These are phyloP conservation scores for Macrobrachium nipponense DNA, from an alignment of 1,140 invertebrate species.

Conservation along the genomic window DNA sequence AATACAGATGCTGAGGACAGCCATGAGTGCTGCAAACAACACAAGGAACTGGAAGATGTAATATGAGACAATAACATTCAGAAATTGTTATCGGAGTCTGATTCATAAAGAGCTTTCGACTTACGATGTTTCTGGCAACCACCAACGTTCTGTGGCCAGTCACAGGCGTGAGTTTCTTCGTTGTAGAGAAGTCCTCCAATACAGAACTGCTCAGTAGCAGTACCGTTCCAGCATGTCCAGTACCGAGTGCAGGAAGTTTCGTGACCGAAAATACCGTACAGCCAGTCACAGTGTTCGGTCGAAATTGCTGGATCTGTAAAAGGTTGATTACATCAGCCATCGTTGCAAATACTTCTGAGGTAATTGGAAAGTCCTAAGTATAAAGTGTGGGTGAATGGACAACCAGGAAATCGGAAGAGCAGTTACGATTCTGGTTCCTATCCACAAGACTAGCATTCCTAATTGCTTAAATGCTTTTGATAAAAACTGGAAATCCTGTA, in stretches of 20 bases:
- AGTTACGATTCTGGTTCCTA: too few species aligned
- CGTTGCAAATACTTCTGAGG: background rate
- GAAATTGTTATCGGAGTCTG: too few species aligned
- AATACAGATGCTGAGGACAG: too few species aligned
- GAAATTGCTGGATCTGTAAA: slow-evolving; percentile 81
- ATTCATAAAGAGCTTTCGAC: slow-evolving; percentile 67
- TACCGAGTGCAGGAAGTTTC: slow-evolving; percentile 92
- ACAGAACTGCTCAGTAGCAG: slow-evolving; percentile 91
- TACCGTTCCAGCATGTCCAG: slow-evolving; percentile 96
- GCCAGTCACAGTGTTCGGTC: slow-evolving; percentile 90
- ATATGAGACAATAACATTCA: background rate
- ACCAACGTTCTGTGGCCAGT: slow-evolving; percentile 92
- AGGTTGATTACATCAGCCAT: too few species aligned
- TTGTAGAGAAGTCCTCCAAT: slow-evolving; percentile 92
- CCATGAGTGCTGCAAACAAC: background rate
- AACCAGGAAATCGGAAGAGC: too few species aligned
- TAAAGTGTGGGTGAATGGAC: background rate
- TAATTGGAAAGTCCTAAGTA: background rate
- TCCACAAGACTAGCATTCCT: too few species aligned
- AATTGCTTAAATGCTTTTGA: too few species aligned
- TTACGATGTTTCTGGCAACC: slow-evolving; percentile 94
- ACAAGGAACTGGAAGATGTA: background rate
- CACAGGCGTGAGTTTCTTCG: slow-evolving; percentile 88
- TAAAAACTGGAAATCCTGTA: too few species aligned
- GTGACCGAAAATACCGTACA: slow-evolving; percentile 93